Evolutionary conservation across 2,797 vertebrate genomes (phyloP).

Genomic region (Enteromius afrohamiltoni): DNA sequence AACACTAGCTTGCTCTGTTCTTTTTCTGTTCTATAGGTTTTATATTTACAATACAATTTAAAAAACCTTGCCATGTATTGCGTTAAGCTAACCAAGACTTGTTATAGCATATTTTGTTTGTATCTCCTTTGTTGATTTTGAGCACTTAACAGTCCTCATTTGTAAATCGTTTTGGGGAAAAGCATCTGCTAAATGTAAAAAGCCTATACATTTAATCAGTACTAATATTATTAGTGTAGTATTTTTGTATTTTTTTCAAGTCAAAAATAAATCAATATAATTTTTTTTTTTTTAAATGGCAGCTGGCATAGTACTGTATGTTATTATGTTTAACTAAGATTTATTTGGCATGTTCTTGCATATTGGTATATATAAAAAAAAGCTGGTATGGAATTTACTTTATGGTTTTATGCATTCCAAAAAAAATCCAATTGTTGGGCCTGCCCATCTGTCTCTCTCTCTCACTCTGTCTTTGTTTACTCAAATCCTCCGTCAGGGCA

Average conservation of each 20-base stretch:
- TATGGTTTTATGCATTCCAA: neutral
- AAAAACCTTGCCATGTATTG: no score
- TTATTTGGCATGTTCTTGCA: neutral
- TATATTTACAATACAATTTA: no score
- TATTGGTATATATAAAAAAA: neutral
- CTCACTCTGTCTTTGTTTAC: slow-evolving; percentile 21
- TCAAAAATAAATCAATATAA: neutral
- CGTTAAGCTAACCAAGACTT: no score
- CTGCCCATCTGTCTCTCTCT: neutral
- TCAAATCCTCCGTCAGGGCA: slow-evolving; percentile 36
- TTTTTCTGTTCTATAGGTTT: no score
- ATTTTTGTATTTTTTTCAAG: neutral
- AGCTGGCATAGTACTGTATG: neutral
- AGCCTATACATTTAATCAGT: neutral
- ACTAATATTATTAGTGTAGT: no score
- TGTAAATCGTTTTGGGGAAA: no score
- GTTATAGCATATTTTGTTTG: no score
- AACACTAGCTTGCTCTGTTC: no score
- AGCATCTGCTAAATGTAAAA: no score
- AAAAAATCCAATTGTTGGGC: slow-evolving; percentile 3
- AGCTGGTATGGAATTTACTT: neutral
- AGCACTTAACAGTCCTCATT: no score
- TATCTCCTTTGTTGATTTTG: no score
- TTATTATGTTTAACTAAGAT: neutral
- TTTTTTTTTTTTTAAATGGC: neutral